A percentile compares a stretch with the other conserved stretches of the same genome.
Evolutionary conservation across 2,113 vertebrate species (phyloP).

Genomic region (Aplodontia rufa): DNA sequence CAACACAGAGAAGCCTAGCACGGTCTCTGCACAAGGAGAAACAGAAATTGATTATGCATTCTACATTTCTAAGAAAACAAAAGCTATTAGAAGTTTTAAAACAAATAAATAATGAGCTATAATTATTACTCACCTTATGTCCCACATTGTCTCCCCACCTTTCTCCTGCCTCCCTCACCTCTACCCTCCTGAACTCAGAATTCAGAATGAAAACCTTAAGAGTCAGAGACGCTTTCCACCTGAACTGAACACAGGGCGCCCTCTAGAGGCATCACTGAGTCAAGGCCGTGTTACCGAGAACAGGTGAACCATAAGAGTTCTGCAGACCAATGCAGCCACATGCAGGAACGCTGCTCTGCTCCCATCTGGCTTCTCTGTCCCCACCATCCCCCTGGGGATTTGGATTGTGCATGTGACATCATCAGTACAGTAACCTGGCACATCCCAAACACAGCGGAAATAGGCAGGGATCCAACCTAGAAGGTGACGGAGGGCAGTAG

Average conservation of each 20-base stretch:
- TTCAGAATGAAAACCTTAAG: neutral
- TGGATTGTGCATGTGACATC: rapidly evolving
- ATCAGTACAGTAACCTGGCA: neutral
- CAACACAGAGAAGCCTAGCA: neutral
- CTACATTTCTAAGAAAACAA: neutral
- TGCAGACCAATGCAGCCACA: too few species aligned
- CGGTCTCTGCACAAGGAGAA: neutral
- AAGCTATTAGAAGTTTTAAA: neutral
- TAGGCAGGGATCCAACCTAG: neutral
- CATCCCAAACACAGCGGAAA: neutral
- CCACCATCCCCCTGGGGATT: rapidly evolving
- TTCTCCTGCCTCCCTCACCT: neutral
- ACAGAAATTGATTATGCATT: neutral
- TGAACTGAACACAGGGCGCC: constrained; percentile 54
- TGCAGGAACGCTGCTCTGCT: too few species aligned
- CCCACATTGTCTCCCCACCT: neutral
- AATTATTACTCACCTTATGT: neutral
- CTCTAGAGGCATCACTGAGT: constrained; percentile 47
- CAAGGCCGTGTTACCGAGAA: neutral
- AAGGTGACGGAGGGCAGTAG: neutral
- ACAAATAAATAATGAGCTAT: neutral
- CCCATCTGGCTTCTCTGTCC: neutral
- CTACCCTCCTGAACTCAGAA: neutral
- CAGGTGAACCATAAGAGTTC: rapidly evolving
- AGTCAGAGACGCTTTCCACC: neutral